Conservation (phyloP, 2,888 invertebrate species). For the Troides aeacus region DNA sequence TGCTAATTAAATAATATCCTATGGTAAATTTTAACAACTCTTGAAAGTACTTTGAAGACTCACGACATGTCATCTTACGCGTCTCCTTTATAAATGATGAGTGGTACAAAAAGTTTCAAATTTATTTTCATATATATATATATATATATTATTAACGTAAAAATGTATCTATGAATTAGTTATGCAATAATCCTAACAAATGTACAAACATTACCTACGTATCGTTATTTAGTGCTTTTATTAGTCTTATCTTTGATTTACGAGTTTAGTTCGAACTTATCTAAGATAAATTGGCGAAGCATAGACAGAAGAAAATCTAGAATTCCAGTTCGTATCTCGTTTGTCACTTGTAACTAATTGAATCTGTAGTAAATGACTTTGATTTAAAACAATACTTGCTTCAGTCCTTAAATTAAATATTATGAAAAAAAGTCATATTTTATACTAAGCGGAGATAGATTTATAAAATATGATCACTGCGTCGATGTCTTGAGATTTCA, state of each 20-base stretch:
- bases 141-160: not conserved
- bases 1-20: not conserved
- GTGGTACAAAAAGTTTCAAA: too few relatives aligned
- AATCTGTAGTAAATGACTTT: constrained; percentile 6
- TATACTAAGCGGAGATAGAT: constrained; percentile 10
- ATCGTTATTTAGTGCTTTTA: constrained; percentile 28
- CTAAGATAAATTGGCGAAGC: constrained; percentile 27
- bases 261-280: constrained; percentile 28
- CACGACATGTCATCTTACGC: not conserved
- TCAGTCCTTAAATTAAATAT: not conserved
- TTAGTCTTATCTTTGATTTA: constrained; percentile 27
- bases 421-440: not conserved
- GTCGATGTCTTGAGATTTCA: constrained; percentile 49
- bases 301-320: constrained; percentile 24
- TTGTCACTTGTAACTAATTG: constrained; percentile 19
- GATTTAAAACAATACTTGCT: not conserved
- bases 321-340: constrained; percentile 18
- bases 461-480: constrained; percentile 24
- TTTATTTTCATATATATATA: not conserved
- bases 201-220: constrained; percentile 21
- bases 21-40: not conserved
- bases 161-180: not conserved
- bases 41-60: not conserved
- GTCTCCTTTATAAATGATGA: not conserved
- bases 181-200: constrained; percentile 21